Evolutionary conservation across 1,140 invertebrate species (phyloP), one percentile per base, ranked within the genome.

Genomic region (Agrilus planipennis): DNA sequence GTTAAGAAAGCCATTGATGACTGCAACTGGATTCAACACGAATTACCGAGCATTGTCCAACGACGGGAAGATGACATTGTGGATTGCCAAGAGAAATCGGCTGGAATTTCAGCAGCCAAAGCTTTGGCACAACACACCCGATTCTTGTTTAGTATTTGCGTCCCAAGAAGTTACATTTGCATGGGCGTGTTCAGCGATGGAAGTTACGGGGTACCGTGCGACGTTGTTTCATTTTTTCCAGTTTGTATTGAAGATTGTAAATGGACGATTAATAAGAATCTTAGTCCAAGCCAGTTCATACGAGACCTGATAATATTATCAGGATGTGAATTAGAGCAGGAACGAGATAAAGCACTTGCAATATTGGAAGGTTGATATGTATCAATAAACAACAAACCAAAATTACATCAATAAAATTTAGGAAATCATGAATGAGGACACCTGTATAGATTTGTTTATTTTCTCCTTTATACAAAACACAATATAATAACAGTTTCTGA

Each of bases 171-270:
- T 48, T 93, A 76, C 67, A 90, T 96, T 5, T 96, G 90, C 32
- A 99, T 99, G 95, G 95, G 87, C 35, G 92, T 99, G 11, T 67
- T 90, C n/a, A 95, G 90, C n/a, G 91, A 98, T 69, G 94, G 93
- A 19, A 89, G 84, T 14, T 95, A 95, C 61, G 81, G 79, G 16
- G 73, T 81, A 22, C 83, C 89, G 1, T 77, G 82, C 51, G 91
- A 89, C 58, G 68, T 99, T 19, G 81, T 98, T 28, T 99, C 89
- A 65, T 96, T 91, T 30, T 97, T 97, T 67, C 95, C 95, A 4
- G 89, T 97, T 0, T 79, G 72, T 19, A 82, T 77, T 52, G 67
- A 74, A 34, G 72, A 81, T 53, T 78, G 79, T 48, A 71, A 84
- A 57, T 98, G 89, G 81, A 77, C 77, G 53, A 96, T 99, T 62